Percentiles rank a stretch among this genome's conserved stretches.
phyloP scores from a whole-genome alignment of 2,888 invertebrate genomes.

The Malthinus flaveolus region DNA sequence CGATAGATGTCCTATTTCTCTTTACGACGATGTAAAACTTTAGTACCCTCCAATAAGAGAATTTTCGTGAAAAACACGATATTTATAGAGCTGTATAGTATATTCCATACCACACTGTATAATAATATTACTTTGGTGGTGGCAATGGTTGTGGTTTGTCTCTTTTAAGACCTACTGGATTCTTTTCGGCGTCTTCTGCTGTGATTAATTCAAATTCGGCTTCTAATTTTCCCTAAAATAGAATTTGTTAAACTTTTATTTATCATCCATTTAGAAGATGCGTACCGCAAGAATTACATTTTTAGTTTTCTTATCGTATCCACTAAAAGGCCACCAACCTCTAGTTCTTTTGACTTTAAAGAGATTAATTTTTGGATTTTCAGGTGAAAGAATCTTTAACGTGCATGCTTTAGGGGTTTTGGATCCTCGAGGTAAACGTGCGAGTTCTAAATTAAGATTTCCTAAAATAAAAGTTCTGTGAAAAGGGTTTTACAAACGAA shows the following conservation, averaged over 20 bases:
- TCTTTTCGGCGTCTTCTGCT: constrained; percentile 60
- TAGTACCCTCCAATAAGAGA: no score
- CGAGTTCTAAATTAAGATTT: constrained; percentile 62
- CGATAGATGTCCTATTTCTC: no score
- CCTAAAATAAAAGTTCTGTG: no score
- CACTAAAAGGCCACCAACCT: constrained; percentile 73
- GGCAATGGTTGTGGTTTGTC: constrained; percentile 65
- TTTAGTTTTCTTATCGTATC: constrained; percentile 39
- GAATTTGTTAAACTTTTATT: neutral
- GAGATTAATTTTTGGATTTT: constrained; percentile 62
- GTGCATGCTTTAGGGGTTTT: constrained; percentile 56
- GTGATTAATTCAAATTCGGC: constrained; percentile 66
- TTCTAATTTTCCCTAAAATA: constrained; percentile 69
- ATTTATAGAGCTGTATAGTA: no score
- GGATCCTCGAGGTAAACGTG: constrained; percentile 63
- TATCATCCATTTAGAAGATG: neutral
- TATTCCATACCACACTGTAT: no score
- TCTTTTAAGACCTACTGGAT: constrained; percentile 69
- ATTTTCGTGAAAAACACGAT: no score
- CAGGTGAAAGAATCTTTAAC: constrained; percentile 51
- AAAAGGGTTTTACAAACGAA: no score
- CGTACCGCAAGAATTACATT: constrained; percentile 43
- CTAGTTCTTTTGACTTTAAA: constrained; percentile 62
- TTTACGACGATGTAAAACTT: no score
- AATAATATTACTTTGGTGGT: constrained; percentile 66